These are phyloP conservation scores for Amphiura filiformis DNA, from an alignment of 35 echinoderm and acorn worm genomes.

Conservation along the genomic window DNA sequence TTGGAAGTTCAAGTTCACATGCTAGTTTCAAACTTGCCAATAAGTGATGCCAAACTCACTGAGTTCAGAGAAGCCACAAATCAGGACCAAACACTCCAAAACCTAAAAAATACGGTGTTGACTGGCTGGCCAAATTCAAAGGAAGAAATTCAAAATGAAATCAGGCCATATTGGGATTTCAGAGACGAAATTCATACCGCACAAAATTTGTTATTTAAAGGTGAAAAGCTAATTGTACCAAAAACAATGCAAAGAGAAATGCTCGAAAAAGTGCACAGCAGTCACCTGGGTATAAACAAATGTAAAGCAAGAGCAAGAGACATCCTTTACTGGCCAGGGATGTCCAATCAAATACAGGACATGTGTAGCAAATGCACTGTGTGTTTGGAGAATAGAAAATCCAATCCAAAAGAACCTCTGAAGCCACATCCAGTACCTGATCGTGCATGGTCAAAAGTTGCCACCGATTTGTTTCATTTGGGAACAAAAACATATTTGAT, in stretches of 20 bases:
- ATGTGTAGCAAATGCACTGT: slow-evolving; percentile 17
- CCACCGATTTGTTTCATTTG: slow-evolving; percentile 23
- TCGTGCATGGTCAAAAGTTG: slow-evolving; percentile 21
- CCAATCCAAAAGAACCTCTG: slow-evolving; percentile 28
- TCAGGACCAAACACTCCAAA: slow-evolving; percentile 17
- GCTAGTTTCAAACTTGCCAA: slow-evolving; percentile 9
- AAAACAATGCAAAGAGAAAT: slow-evolving; percentile 27
- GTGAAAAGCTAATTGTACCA: slow-evolving; percentile 35
- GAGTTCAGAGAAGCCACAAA: slow-evolving; percentile 27
- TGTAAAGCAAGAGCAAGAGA: slow-evolving; percentile 46
- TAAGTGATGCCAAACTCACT: slow-evolving; percentile 4
- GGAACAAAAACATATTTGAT: not conserved
- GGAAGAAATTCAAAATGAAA: slow-evolving; percentile 13
- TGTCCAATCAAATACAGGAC: slow-evolving; percentile 48
- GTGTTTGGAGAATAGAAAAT: slow-evolving; percentile 34
- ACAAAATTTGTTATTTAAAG: slow-evolving; percentile 16
- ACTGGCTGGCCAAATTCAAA: slow-evolving; percentile 38
- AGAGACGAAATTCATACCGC: slow-evolving; percentile 36
- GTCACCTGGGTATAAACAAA: slow-evolving; percentile 34
- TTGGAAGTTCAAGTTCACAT: slow-evolving; percentile 44
- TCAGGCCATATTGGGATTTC: slow-evolving; percentile 47
- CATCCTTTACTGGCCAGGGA: slow-evolving; percentile 41
- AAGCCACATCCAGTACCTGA: slow-evolving; percentile 12
- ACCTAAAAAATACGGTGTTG: not conserved
- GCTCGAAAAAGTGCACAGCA: slow-evolving; percentile 21